phyloP scores from a whole-genome alignment of 2,888 invertebrate species.

The Xiphydria camelus region DNA sequence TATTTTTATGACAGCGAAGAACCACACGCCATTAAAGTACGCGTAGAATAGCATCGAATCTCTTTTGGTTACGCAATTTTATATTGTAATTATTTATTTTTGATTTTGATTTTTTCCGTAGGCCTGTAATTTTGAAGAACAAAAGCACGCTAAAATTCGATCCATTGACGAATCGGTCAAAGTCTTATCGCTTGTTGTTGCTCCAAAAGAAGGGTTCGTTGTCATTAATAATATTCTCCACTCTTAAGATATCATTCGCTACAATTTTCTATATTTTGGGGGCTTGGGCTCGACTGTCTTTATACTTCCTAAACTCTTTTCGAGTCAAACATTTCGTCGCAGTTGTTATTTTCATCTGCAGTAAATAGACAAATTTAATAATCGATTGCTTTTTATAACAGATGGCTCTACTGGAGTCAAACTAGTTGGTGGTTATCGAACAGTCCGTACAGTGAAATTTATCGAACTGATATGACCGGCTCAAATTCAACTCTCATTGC shows the following conservation, averaged over 20 bases:
- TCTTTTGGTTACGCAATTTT: background rate
- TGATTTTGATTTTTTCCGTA: slow-evolving; percentile 3
- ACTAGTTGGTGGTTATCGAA: slow-evolving; percentile 30
- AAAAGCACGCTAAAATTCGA: slow-evolving; percentile 63
- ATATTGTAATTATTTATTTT: background rate
- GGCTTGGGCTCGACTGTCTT: no score
- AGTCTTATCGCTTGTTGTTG: slow-evolving; percentile 67
- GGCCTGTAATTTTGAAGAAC: slow-evolving; percentile 63
- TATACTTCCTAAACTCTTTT: no score
- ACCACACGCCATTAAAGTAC: slow-evolving; percentile 39
- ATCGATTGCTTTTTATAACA: no score
- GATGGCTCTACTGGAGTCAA: slow-evolving; percentile 55
- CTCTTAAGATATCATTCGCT: no score
- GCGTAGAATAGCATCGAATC: background rate
- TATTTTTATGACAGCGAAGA: slow-evolving; percentile 65
- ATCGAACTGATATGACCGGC: slow-evolving; percentile 62
- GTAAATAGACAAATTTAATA: no score
- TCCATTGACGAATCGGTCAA: slow-evolving; percentile 59
- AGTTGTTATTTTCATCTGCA: no score
- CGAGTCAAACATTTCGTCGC: no score
- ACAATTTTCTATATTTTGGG: no score
- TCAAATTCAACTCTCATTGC: slow-evolving; percentile 54
- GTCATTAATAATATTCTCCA: no score
- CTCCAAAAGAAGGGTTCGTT: slow-evolving; percentile 64
- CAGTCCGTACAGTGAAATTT: slow-evolving; percentile 28